Percentiles rank a stretch among this genome's conserved stretches.
These are phyloP conservation scores for Etheostoma cragini DNA, from an alignment of 2,113 vertebrate genomes.

Conservation along the genomic window DNA sequence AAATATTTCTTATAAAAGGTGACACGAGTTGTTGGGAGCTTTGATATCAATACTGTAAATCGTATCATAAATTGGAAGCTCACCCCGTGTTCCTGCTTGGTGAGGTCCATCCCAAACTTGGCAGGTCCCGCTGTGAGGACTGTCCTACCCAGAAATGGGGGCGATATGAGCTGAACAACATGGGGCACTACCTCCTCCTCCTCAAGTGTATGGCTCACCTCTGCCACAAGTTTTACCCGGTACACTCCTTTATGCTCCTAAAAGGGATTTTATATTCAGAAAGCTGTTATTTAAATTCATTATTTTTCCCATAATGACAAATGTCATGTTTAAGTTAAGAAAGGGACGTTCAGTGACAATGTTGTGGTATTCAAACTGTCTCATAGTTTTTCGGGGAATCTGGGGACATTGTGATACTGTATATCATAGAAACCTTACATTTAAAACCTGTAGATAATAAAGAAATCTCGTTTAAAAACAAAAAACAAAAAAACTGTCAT, in stretches of 20 bases:
- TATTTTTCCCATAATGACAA: background rate
- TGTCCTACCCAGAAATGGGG: conserved; percentile 83
- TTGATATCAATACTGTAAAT: background rate
- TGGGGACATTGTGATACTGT: background rate
- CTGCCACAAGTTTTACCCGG: conserved; percentile 84
- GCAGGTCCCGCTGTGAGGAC: conserved; percentile 86
- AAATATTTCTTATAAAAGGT: background rate
- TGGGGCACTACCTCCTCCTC: conserved; percentile 81
- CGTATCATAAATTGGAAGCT: conserved; percentile 20
- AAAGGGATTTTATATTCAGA: background rate
- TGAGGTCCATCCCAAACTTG: conserved; percentile 87
- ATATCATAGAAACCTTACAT: background rate
- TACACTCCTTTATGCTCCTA: conserved; percentile 81
- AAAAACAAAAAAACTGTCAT: background rate
- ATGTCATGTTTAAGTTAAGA: background rate
- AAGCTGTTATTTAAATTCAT: background rate
- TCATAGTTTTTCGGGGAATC: background rate
- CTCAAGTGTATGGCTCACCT: conserved; percentile 76
- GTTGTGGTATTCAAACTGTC: background rate
- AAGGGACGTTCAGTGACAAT: background rate
- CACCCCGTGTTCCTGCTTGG: conserved; percentile 86
- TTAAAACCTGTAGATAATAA: background rate
- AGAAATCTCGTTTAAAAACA: background rate
- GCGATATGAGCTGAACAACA: conserved; percentile 86
- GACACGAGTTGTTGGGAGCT: background rate